Evolutionary conservation across 2,888 invertebrate species (phyloP).

Genomic region (Trichopoda pennipes): DNA sequence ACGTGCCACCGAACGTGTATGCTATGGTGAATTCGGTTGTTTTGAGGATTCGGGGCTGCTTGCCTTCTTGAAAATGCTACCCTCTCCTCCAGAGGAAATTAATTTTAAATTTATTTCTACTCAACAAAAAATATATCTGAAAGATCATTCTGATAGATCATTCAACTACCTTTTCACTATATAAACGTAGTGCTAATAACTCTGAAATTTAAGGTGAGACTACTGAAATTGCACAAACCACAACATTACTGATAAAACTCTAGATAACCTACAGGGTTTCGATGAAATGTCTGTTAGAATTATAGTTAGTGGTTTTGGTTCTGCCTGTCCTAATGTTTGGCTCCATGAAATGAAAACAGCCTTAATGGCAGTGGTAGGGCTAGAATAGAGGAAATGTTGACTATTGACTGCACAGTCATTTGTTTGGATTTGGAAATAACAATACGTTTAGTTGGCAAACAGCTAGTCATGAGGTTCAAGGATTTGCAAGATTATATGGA

Average conservation of each 20-base stretch:
- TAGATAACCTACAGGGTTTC: slow-evolving; percentile 79
- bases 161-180: slow-evolving; percentile 88
- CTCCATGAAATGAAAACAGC: slow-evolving; percentile 96
- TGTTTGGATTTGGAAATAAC: slow-evolving; percentile 96
- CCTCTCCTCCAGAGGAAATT: slow-evolving; percentile 92
- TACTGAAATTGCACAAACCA: slow-evolving; percentile 65
- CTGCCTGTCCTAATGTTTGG: slow-evolving; percentile 95
- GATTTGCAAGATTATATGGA: slow-evolving; percentile 86
- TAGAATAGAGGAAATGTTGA: background rate
- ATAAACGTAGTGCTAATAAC: slow-evolving; percentile 71
- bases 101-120: slow-evolving; percentile 91
- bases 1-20: slow-evolving; percentile 90
- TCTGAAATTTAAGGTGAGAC: slow-evolving; percentile 75
- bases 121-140: slow-evolving; percentile 86
- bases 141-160: slow-evolving; percentile 85
- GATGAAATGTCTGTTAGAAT: slow-evolving; percentile 85
- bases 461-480: slow-evolving; percentile 89
- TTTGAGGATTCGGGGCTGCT: slow-evolving; percentile 95
- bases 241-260: slow-evolving; percentile 73
- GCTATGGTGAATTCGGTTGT: slow-evolving; percentile 94
- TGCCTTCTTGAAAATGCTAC: slow-evolving; percentile 93
- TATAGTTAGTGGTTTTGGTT: slow-evolving; percentile 96
- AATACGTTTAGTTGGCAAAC: slow-evolving; percentile 93
- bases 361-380: slow-evolving; percentile 91
- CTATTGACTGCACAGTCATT: slow-evolving; percentile 88